phyloP scores from a whole-genome alignment of 2,113 vertebrate species.

The Himantopus leucocephalus region DNA sequence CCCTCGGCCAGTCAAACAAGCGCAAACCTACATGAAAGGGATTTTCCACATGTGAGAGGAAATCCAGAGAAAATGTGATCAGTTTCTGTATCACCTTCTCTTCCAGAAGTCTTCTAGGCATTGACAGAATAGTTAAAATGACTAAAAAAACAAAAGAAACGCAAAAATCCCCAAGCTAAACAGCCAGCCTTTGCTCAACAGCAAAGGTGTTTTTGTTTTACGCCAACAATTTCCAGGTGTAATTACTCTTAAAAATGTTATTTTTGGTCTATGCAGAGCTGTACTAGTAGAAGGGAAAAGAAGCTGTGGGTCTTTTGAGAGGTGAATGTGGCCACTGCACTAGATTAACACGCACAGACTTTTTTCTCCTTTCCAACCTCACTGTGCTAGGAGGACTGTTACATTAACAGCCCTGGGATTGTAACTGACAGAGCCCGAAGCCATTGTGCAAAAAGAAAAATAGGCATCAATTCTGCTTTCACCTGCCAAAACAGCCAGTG shows the following conservation, averaged over 20 bases:
- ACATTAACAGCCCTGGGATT: not conserved
- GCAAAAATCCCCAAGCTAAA: not conserved
- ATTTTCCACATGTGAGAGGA: not conserved
- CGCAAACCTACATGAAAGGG: not conserved
- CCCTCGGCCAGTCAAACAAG: not conserved
- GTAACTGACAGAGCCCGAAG: not conserved
- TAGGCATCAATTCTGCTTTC: not conserved
- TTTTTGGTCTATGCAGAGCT: not conserved
- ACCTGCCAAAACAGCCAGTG: not conserved
- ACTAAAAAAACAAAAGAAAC: not conserved
- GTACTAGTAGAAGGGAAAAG: not conserved
- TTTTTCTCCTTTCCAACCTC: not conserved
- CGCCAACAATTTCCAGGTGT: not conserved
- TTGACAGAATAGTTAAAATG: not conserved
- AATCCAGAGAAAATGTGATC: not conserved
- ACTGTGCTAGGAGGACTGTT: not conserved
- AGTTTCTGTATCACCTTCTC: not conserved
- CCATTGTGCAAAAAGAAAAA: not conserved
- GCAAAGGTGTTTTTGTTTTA: no score
- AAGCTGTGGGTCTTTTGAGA: not conserved
- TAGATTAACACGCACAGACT: not conserved
- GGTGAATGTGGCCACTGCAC: not conserved
- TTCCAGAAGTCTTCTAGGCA: constrained; percentile 27
- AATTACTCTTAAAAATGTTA: not conserved
- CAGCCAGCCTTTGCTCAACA: not conserved